Percentiles rank a stretch among this genome's conserved stretches.
Conservation (phyloP, 2,888 invertebrate genomes). For the Sphinx pinastri region DNA sequence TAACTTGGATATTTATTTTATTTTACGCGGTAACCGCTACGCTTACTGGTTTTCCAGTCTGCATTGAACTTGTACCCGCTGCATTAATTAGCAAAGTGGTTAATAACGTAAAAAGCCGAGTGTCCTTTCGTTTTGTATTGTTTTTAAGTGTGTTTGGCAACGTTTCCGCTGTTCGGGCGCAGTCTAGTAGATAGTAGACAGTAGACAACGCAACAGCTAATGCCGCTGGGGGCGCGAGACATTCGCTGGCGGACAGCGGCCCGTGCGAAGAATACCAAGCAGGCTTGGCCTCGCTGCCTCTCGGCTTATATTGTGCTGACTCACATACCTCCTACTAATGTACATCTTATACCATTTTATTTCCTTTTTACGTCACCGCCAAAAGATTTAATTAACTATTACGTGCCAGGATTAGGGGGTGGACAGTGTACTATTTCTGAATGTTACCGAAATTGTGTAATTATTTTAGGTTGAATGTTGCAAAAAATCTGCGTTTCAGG, state of each 20-base stretch:
- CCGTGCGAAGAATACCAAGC: constrained; percentile 70
- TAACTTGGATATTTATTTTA: background rate
- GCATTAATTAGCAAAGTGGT: constrained; percentile 12
- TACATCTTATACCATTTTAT: constrained; percentile 56
- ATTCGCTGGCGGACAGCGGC: constrained; percentile 52
- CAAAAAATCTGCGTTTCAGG: too few relatives aligned
- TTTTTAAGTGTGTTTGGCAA: constrained; percentile 14
- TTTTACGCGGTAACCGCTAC: background rate
- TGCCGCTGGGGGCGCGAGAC: constrained; percentile 53
- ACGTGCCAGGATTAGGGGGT: background rate
- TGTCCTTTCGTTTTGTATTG: constrained; percentile 1
- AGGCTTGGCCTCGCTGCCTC: constrained; percentile 46
- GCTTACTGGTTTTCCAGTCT: background rate
- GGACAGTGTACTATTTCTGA: constrained; percentile 3
- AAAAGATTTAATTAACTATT: constrained; percentile 40
- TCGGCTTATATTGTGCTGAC: constrained; percentile 74
- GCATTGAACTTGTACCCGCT: background rate
- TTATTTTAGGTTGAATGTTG: background rate
- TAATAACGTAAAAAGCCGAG: constrained; percentile 10
- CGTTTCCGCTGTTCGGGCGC: constrained; percentile 3
- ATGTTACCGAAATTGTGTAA: background rate
- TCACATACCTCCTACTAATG: constrained; percentile 67
- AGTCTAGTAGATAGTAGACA: constrained; percentile 20
- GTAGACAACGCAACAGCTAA: constrained; percentile 44
- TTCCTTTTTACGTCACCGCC: constrained; percentile 51